A percentile compares a stretch with the other conserved stretches of the same genome.
Conservation (phyloP, 1,140 invertebrate genomes). For the Drosophila kanapiae region DNA sequence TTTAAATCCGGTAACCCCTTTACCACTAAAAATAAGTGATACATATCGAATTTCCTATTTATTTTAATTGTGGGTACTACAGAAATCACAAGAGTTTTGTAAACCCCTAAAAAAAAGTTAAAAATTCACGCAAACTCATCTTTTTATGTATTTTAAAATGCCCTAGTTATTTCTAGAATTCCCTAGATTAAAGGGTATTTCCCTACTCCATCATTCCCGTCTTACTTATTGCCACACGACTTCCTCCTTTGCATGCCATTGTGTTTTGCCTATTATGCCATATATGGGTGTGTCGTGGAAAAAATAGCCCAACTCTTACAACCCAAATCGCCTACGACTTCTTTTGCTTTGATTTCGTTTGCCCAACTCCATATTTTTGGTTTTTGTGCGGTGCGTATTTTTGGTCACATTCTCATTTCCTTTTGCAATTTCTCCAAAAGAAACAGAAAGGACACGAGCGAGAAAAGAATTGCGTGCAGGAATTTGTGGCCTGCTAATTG, state of each 20-base stretch:
- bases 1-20: not conserved
- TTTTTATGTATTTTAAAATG: too few relatives aligned
- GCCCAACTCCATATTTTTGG: constrained; percentile 19
- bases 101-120: too few relatives aligned
- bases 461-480: constrained; percentile 60
- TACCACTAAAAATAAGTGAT: too few relatives aligned
- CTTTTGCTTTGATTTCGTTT: constrained; percentile 39
- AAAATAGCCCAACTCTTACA: constrained; percentile 31
- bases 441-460: too few relatives aligned
- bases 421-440: constrained; percentile 30
- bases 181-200: too few relatives aligned
- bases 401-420: constrained; percentile 65
- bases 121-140: too few relatives aligned
- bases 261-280: constrained; percentile 38
- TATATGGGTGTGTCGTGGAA: constrained; percentile 31
- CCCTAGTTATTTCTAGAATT: too few relatives aligned
- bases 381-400: constrained; percentile 48
- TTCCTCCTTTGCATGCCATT: constrained; percentile 20
- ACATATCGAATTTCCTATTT: too few relatives aligned
- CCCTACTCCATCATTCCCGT: not conserved
- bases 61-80: too few relatives aligned
- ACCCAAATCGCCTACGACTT: constrained; percentile 10
- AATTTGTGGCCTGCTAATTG: constrained; percentile 75
- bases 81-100: too few relatives aligned
- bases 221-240: constrained; percentile 7